phyloP scores from a whole-genome alignment of 2,113 vertebrate genomes.

The Ibidorhyncha struthersii region DNA sequence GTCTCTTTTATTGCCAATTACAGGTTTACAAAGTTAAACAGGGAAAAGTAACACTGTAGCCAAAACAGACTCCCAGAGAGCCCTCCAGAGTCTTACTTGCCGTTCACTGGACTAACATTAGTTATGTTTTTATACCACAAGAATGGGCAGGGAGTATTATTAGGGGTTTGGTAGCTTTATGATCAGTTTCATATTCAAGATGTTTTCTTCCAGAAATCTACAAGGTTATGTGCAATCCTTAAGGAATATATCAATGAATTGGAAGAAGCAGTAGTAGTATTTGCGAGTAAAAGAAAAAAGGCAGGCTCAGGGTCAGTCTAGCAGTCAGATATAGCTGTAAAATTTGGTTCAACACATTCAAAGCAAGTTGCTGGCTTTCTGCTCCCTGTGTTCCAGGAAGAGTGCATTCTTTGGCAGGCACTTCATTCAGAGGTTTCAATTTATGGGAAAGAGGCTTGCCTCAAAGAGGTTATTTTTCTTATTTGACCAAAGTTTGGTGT shows the following conservation, averaged over 20 bases:
- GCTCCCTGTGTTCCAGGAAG: constrained; percentile 65
- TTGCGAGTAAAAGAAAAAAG: constrained; percentile 25
- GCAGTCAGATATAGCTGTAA: constrained; percentile 51
- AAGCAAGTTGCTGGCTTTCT: constrained; percentile 64
- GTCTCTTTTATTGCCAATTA: constrained; percentile 73
- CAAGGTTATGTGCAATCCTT: constrained; percentile 12
- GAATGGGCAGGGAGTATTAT: constrained; percentile 21
- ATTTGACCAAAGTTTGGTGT: constrained; percentile 63
- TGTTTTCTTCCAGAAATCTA: constrained; percentile 39
- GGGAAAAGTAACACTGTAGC: constrained; percentile 40
- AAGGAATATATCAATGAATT: constrained; percentile 36
- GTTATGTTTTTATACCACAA: constrained; percentile 60
- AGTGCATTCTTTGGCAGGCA: constrained; percentile 62
- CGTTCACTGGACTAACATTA: constrained; percentile 47
- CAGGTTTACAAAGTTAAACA: constrained; percentile 67
- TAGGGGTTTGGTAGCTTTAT: constrained; percentile 57
- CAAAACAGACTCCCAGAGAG: constrained; percentile 52
- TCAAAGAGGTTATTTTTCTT: constrained; percentile 70
- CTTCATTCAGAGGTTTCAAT: constrained; percentile 57
- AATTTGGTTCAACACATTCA: constrained; percentile 50
- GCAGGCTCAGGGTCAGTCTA: constrained; percentile 1
- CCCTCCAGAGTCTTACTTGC: constrained; percentile 47
- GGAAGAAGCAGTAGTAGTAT: constrained; percentile 5
- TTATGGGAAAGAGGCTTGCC: constrained; percentile 70
- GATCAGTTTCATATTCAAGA: constrained; percentile 23